Evolutionary conservation across 2,797 vertebrate species (phyloP).

Genomic region (Nasua narica): DNA sequence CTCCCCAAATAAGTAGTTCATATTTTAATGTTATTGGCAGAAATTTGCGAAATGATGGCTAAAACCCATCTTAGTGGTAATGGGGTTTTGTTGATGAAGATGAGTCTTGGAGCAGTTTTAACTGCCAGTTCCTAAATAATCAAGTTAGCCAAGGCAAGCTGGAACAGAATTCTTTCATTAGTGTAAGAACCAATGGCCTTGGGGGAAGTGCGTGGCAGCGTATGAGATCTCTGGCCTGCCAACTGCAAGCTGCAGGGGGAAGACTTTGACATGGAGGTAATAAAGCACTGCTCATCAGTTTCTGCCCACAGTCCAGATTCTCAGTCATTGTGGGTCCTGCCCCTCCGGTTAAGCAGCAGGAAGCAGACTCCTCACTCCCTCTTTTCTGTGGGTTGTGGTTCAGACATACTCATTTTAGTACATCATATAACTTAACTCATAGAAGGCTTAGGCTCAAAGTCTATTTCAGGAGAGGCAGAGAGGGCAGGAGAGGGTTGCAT

Average conservation of each 20-base stretch:
- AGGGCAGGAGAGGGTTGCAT: not conserved
- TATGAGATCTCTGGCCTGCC: not conserved
- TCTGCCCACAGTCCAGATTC: not conserved
- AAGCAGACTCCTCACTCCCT: not conserved
- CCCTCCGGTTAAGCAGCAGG: not conserved
- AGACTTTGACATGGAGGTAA: not conserved
- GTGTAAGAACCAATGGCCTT: not conserved
- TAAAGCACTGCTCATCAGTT: not conserved
- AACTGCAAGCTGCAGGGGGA: not conserved
- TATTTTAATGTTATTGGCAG: not conserved
- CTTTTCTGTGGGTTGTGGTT: not conserved
- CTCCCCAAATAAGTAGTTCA: not conserved
- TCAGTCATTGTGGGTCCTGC: not conserved
- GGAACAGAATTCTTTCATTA: not conserved
- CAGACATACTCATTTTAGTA: not conserved
- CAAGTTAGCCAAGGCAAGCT: not conserved
- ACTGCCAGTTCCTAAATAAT: not conserved
- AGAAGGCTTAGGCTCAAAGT: not conserved
- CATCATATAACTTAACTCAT: not conserved
- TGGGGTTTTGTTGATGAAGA: constrained; percentile 5
- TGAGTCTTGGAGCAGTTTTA: not conserved
- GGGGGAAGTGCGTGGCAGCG: not conserved
- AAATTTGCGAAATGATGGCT: not conserved
- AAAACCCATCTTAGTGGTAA: not conserved
- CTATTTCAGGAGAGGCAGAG: not conserved